Base-by-base conservation (phyloP, 1,140 invertebrate species). In the Protaetia brevitarsis region DNA sequence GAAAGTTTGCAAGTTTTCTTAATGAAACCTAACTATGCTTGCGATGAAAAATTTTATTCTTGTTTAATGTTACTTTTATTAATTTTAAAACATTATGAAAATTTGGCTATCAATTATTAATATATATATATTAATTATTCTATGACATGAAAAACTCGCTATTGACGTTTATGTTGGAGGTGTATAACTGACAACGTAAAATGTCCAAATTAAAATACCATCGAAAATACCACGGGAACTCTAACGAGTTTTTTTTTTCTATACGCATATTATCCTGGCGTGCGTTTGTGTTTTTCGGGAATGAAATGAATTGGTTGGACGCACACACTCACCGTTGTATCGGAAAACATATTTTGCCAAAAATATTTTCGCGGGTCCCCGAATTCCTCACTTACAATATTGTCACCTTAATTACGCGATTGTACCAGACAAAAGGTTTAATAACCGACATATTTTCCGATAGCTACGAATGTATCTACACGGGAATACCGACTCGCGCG, bases 401-500 rank as follows among this genome's bases (percentile, higher is more conserved):
- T 51, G 66, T 45, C 65, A 64, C 74, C 74, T 75, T 75, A 73
- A 75, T 75, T 75, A 75, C 69, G 41, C 70, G 67, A 74, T 74
- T 75, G 72, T 74, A 67, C 57, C 56, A 66, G 67, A 72, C 74
- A 74, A 75, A 75, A 74, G 74, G 67, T 75, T 75, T 74, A 75
- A 75, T 75, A 75, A 75, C 71, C 69, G 69, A 72, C 72, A 73
- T 75, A 74, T 58, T 58, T 58, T 58, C 23, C 56, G 29, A 58
- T 45, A 45, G 41, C 16, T 45, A 45, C 13, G 28, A 28, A 10
- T 27, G 51, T 21, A 56, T 56, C 8, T 56, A 56, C n/a, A 34
- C 31, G n/a, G 6, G n/a, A 6, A 34, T 34, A 34, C 31, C 7
- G 31, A 56, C 26, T 16, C 34, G 34, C 16, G 10, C 34, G n/a